These are phyloP conservation scores for Panthera uncia DNA, from an alignment of 2,113 vertebrate genomes.

Conservation along the genomic window DNA sequence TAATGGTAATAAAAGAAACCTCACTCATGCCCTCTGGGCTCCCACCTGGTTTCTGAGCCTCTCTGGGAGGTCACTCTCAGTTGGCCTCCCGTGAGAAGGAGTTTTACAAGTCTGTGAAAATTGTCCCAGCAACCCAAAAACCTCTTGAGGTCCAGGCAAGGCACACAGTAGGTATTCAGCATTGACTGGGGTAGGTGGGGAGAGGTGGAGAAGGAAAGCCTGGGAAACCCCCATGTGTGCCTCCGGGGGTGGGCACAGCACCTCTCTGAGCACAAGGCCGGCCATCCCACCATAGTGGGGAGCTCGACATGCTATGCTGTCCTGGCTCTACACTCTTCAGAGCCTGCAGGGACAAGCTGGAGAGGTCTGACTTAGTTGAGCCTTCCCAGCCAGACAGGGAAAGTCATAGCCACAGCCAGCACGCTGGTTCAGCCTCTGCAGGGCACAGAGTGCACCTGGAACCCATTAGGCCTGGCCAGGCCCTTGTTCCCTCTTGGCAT, in stretches of 20 bases:
- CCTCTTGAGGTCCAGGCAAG: not conserved
- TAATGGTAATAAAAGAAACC: conserved; percentile 62
- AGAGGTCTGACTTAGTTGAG: not conserved
- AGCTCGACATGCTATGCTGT: not conserved
- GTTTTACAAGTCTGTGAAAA: conserved; percentile 56
- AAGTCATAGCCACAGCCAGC: not conserved
- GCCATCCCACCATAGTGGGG: not conserved
- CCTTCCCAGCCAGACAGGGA: not conserved
- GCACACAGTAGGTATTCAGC: not conserved
- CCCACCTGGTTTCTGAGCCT: conserved; percentile 55
- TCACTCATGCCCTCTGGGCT: conserved; percentile 50
- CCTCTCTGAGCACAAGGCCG: not conserved
- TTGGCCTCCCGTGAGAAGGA: conserved; percentile 32
- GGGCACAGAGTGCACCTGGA: conserved; percentile 82
- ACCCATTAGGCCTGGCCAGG: conserved; percentile 82
- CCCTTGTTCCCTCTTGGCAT: conserved; percentile 79
- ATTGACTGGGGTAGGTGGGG: not conserved
- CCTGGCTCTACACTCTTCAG: not conserved
- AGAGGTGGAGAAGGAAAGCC: not conserved
- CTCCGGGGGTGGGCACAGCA: fast-evolving
- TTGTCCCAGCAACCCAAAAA: not conserved
- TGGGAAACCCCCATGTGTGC: not conserved
- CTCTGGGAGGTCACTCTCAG: conserved; percentile 40
- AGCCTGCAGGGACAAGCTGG: not conserved
- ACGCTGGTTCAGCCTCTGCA: not conserved